These are phyloP conservation scores for Holacanthella duospinosa DNA, from an alignment of 2,888 invertebrate species.

Conservation along the genomic window DNA sequence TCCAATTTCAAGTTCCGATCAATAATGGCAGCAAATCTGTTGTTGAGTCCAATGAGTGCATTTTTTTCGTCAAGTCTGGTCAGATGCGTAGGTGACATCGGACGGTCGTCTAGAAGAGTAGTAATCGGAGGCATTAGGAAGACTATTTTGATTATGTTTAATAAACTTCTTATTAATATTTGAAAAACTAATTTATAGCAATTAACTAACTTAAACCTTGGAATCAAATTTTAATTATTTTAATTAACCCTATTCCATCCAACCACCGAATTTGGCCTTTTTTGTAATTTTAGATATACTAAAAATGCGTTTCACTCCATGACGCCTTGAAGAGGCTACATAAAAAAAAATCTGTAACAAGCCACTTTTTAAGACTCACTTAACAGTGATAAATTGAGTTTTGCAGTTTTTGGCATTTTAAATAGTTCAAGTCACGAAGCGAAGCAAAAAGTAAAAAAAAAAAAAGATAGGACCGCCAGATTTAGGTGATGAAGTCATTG, in stretches of 20 bases:
- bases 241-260: neutral
- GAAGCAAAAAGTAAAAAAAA: neutral
- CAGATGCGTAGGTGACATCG: constrained; percentile 10
- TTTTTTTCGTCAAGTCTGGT: constrained; percentile 13
- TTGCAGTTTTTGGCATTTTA: neutral
- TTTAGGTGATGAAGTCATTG: neutral
- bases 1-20: constrained; percentile 11
- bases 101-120: constrained; percentile 11
- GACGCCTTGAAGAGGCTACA: too few species aligned
- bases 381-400: too few species aligned
- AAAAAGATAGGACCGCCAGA: neutral
- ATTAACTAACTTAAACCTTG: too few species aligned
- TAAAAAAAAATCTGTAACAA: too few species aligned
- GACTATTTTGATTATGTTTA: neutral
- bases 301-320: too few species aligned
- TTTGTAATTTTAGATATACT: too few species aligned
- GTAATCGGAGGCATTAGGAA: neutral
- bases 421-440: neutral
- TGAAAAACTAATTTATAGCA: neutral
- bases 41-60: constrained; percentile 9
- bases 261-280: neutral
- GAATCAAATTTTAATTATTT: too few species aligned
- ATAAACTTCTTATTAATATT: neutral
- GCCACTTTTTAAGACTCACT: too few species aligned
- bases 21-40: constrained; percentile 12